Evolutionary conservation across 2,888 invertebrate species (phyloP).

Genomic region (Gari tellinella): DNA sequence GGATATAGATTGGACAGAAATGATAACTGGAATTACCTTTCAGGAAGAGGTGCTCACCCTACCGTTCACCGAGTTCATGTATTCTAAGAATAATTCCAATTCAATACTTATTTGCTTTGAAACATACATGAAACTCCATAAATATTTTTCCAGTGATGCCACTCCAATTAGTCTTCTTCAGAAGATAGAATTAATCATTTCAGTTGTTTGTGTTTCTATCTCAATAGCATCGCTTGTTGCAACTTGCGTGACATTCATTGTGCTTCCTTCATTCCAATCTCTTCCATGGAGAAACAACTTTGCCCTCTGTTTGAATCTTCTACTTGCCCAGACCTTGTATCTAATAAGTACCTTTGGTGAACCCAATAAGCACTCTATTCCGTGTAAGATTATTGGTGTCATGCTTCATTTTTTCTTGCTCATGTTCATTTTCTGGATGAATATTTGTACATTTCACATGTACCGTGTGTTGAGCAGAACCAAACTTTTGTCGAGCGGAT

Average conservation of each 20-base stretch:
- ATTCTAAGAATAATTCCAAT: no score
- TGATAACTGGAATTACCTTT: no score
- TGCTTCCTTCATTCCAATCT: constrained; percentile 20
- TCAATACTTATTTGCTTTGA: constrained; percentile 2
- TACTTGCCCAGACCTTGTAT: constrained; percentile 31
- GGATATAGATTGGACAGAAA: no score
- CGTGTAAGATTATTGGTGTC: constrained; percentile 26
- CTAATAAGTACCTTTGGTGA: constrained; percentile 5
- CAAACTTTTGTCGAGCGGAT: not conserved
- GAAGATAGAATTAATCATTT: constrained; percentile 3
- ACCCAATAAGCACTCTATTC: not conserved
- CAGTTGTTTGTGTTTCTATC: constrained; percentile 3
- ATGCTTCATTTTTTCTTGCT: constrained; percentile 42
- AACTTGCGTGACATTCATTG: constrained; percentile 17
- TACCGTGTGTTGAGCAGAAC: constrained; percentile 34
- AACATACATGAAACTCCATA: not conserved
- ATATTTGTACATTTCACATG: constrained; percentile 43
- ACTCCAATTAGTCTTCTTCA: not conserved
- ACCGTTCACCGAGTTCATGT: no score
- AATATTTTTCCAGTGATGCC: not conserved
- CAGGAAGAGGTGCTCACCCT: no score
- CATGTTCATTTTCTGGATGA: constrained; percentile 29
- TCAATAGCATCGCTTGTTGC: constrained; percentile 35
- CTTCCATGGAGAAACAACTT: constrained; percentile 41
- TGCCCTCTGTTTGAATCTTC: constrained; percentile 18